Base-by-base conservation (phyloP, 2,797 vertebrate genomes). In the Notolabrus celidotus region DNA sequence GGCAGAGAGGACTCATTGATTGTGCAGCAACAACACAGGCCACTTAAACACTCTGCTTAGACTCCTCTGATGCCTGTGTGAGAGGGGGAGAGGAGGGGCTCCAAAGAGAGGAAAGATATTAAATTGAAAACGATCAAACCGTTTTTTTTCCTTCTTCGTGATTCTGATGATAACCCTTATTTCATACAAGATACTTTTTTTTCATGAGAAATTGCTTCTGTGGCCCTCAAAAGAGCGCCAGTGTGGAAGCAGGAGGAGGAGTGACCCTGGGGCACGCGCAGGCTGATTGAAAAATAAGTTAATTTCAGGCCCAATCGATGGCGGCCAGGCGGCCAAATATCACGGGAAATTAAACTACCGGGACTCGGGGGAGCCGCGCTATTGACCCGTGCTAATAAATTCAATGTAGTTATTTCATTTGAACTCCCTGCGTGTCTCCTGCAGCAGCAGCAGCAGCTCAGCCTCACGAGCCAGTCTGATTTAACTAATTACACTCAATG, bases 271-370 rank as follows among this genome's bases (percentile, higher is more conserved):
- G 96, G 97, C 96, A 94, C 92, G 92, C 92, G 83, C 91, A 92
- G 95, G 94, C 96, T 99, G 97, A 99, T 99, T 99, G 98, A 99
- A 99, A 99, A 99, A 99, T 98, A 99, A 98, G 97, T 99, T 98
- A 97, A 99, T 99, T 99, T 99, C 96, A 94, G 92, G 95, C 95
- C 96, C 96, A 97, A 98, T 99, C 98, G 96, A 99, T 99, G 96
- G 96, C 93, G 96, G 95, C 95, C 96, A 97, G 96, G 96, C 96
- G 94, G 96, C 96, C 96, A 99, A 99, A 97, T 99, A 98, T 97
- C 98, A 97, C 95, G 98, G 97, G 98, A 99, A 99, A 99, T 99
- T 99, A 99, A 99, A 98, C 96, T 95, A 95, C 95, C 96, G 90
- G 93, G 92, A 94, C 97, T 94, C 96, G 34, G 34, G 96, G 95